Conservation (phyloP, 2,113 vertebrate genomes). For the Hippoglossus stenolepis region DNA sequence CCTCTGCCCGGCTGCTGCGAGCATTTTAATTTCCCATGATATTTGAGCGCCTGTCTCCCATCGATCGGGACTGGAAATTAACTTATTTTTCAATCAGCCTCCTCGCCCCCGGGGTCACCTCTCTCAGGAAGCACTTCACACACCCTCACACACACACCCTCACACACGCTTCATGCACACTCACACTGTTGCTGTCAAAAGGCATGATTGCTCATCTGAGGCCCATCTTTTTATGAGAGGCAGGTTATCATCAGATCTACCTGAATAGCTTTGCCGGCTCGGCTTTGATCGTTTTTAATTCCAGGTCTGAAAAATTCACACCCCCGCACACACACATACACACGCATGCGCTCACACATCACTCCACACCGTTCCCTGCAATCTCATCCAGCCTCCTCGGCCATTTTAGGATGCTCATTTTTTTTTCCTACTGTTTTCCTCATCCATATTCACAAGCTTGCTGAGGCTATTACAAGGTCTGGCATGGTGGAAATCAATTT, state of each 20-base stretch:
- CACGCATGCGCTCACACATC: slow-evolving; percentile 21
- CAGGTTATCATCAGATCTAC: slow-evolving; percentile 81
- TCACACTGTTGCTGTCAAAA: slow-evolving; percentile 62
- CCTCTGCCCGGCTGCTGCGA: slow-evolving; percentile 61
- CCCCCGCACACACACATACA: slow-evolving; percentile 28
- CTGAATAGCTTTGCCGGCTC: slow-evolving; percentile 74
- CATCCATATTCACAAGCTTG: slow-evolving; percentile 76
- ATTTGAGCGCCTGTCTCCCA: slow-evolving; percentile 96
- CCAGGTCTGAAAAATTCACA: slow-evolving; percentile 49
- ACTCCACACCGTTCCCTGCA: slow-evolving; percentile 15
- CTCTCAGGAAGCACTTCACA: slow-evolving; percentile 84
- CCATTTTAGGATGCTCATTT: slow-evolving; percentile 65
- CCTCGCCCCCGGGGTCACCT: slow-evolving; percentile 90
- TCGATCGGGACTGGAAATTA: slow-evolving; percentile 98
- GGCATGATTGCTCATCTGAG: slow-evolving; percentile 82
- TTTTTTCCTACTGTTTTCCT: slow-evolving; percentile 43
- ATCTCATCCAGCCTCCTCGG: slow-evolving; percentile 54
- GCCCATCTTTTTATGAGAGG: slow-evolving; percentile 85
- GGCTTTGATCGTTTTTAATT: slow-evolving; percentile 83
- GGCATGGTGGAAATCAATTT: slow-evolving; percentile 73
- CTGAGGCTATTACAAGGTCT: slow-evolving; percentile 59
- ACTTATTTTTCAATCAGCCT: slow-evolving; percentile 99
- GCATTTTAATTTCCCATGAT: slow-evolving; percentile 99
- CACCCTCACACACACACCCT: slow-evolving; percentile 32
- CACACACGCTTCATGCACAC: slow-evolving; percentile 17